These are phyloP conservation scores for Jordanella pulchra DNA, from an alignment of 2,797 vertebrate species.

Conservation along the genomic window DNA sequence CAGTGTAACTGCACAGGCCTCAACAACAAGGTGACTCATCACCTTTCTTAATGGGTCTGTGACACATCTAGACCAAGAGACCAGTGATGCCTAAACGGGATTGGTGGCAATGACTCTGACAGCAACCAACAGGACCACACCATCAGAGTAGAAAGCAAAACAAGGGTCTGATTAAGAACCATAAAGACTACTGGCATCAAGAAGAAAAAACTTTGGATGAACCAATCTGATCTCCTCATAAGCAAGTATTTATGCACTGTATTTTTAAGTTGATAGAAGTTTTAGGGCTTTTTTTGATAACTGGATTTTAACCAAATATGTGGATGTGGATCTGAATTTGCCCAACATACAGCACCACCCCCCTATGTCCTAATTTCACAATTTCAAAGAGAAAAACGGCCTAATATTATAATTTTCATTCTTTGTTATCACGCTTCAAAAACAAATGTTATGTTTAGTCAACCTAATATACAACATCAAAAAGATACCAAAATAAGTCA, in stretches of 20 bases:
- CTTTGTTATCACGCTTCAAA: neutral
- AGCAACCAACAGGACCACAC: slow-evolving; percentile 33
- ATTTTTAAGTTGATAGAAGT: neutral
- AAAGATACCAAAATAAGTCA: too few species aligned
- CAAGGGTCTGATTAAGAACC: slow-evolving; percentile 13
- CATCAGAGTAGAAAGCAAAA: slow-evolving; percentile 28
- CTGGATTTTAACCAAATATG: neutral
- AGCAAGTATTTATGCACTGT: neutral
- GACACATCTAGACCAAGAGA: slow-evolving; percentile 67
- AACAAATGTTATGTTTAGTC: neutral
- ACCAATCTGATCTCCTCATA: slow-evolving; percentile 1
- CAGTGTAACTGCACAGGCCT: slow-evolving; percentile 66
- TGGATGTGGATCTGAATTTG: neutral
- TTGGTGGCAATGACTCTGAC: slow-evolving; percentile 39
- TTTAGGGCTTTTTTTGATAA: neutral
- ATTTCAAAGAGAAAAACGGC: neutral
- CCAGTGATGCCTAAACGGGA: slow-evolving; percentile 58
- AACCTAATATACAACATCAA: neutral
- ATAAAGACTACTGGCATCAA: slow-evolving; percentile 2
- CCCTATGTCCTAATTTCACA: neutral
- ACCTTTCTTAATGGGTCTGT: slow-evolving; percentile 69
- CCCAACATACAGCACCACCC: neutral
- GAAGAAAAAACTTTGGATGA: slow-evolving; percentile 1
- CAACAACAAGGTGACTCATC: slow-evolving; percentile 77
- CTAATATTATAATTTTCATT: neutral